A percentile compares a stretch with the other conserved stretches of the same genome.
Conservation (phyloP, 2,888 invertebrate genomes). For the Apamea crenata region DNA sequence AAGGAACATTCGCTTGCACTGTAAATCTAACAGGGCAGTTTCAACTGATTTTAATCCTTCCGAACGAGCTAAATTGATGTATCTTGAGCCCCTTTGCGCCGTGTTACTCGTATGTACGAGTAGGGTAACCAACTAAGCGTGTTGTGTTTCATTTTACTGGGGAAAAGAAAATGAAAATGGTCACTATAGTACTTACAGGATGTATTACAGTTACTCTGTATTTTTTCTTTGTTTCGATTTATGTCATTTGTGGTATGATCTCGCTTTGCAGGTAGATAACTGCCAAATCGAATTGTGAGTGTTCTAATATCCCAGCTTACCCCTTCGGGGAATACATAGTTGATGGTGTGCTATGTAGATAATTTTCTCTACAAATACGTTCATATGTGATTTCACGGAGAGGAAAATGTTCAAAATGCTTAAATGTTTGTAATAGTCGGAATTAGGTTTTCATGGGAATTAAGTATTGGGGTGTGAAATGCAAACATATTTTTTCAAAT, state of each 20-base stretch:
- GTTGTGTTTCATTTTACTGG: background rate
- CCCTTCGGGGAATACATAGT: background rate
- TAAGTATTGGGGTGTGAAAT: no score
- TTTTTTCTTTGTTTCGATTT: background rate
- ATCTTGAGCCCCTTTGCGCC: constrained; percentile 22
- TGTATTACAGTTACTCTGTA: background rate
- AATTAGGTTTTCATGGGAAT: no score
- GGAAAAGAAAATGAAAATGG: background rate
- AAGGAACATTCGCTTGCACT: background rate
- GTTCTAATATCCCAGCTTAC: background rate
- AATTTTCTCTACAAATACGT: background rate
- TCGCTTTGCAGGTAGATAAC: background rate
- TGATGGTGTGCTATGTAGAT: background rate
- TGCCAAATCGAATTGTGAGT: no score
- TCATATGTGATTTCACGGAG: background rate
- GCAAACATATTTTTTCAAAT: no score
- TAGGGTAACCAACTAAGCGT: constrained; percentile 16
- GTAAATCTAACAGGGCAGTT: constrained; percentile 30
- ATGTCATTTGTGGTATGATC: background rate
- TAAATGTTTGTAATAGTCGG: no score
- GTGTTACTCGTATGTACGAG: constrained; percentile 1
- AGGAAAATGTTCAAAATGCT: no score
- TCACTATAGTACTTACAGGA: background rate
- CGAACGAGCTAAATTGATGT: constrained; percentile 52
- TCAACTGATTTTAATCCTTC: constrained; percentile 47